Evolutionary conservation across 2,797 vertebrate species (phyloP), one percentile per base, ranked within the genome.

Genomic region (Scyliorhinus canicula): DNA sequence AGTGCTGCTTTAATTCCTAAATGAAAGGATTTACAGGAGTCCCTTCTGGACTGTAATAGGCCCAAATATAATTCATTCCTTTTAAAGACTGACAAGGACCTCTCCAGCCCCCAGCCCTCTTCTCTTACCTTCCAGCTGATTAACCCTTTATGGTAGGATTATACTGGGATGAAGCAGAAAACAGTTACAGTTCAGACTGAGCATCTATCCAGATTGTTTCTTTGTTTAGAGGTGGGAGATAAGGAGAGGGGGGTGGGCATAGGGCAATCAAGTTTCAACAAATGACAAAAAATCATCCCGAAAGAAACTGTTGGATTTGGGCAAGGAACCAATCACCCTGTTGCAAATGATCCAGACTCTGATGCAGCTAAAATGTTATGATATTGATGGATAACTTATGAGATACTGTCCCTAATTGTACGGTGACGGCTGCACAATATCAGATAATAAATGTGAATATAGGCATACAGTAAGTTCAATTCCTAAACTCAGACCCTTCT

Each of bases 21-120:
- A 95, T 95, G 95, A 95, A 97, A 97, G 95, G 95, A 95, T 95
- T 96, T 96, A 96, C 79, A 95, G 95, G 95, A 96, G 95, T 95
- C 95, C 96, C 96, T 96, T 96, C 96, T 96, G 96, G 95, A 95
- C 69, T 69, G 95, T 96, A 96, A 96, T 93, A 95, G 93, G 93
- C 95, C 96, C 95, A 96, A 97, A 96, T 95, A 96, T 93, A 44
- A 50, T 93, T 95, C 47, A 60, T 47, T 95, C 95, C 95, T 96
- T 95, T 95, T 95, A 94, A 96, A 95, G 95, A 95, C 95, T 96
- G 96, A 96, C 3, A 2, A 96, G 95, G 95, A 95, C 95, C 77
- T 96, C 93, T 79, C 95, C 57, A 60, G 57, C 57, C 50, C 95
- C 35, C 2, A 71, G 63, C 44, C 93, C 28, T 95, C 21, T 85